Conservation (phyloP, 1,140 invertebrate species). For the Hycleus cichorii region DNA sequence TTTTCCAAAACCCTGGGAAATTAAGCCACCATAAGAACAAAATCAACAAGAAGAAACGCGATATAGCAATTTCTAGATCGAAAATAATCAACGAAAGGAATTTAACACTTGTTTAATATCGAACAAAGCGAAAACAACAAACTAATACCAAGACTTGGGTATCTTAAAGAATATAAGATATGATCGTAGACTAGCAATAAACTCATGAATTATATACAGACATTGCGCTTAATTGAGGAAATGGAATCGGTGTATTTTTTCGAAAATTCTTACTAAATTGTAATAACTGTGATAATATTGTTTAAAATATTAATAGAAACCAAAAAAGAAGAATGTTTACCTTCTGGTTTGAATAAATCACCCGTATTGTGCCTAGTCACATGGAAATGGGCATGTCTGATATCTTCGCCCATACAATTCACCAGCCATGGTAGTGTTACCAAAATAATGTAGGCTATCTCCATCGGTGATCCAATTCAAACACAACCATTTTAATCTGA, state of each 20-base stretch:
- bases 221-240: too few relatives aligned
- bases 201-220: too few relatives aligned
- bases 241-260: too few relatives aligned
- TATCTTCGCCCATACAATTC: neutral
- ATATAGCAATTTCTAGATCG: neutral
- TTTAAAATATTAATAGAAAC: neutral
- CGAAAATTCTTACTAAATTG: too few relatives aligned
- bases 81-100: too few relatives aligned
- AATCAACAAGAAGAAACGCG: neutral
- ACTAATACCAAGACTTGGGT: too few relatives aligned
- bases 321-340: slow-evolving; percentile 31
- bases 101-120: too few relatives aligned
- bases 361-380: slow-evolving; percentile 50
- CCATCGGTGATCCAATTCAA: slow-evolving; percentile 5
- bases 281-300: neutral
- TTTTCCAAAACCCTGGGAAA: too few relatives aligned
- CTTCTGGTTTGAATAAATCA: slow-evolving; percentile 49
- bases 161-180: too few relatives aligned
- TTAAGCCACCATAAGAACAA: too few relatives aligned
- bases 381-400: neutral
- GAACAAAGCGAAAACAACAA: too few relatives aligned
- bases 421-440: slow-evolving; percentile 7
- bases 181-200: too few relatives aligned
- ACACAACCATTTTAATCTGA: slow-evolving; percentile 9
- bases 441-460: slow-evolving; percentile 3